These are phyloP conservation scores for Podiceps cristatus DNA, from an alignment of 2,113 vertebrate species.

Conservation along the genomic window DNA sequence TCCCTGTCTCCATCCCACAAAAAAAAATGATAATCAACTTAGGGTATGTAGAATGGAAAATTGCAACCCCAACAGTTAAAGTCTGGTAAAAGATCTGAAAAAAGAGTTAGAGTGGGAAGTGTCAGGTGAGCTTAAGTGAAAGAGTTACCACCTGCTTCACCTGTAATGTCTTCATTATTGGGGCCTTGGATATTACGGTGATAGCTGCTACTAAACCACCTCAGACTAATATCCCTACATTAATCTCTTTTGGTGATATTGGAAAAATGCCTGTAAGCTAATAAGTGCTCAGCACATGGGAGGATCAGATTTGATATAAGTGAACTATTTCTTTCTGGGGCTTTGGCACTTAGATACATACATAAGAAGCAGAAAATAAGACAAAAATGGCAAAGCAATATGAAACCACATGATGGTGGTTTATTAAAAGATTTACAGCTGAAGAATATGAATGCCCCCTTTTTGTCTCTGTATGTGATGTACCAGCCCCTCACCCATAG, in stretches of 20 bases:
- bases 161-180: background rate
- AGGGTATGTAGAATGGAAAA: background rate
- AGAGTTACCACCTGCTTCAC: background rate
- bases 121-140: background rate
- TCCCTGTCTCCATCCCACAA: background rate
- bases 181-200: background rate
- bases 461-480: background rate
- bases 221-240: background rate
- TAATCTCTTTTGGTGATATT: constrained; percentile 8
- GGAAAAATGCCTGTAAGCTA: constrained; percentile 35
- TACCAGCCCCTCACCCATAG: background rate
- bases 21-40: background rate
- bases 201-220: background rate
- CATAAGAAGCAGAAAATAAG: constrained; percentile 45
- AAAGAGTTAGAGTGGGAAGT: background rate
- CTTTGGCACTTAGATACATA: background rate
- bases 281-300: constrained; percentile 1
- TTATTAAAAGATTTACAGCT: constrained; percentile 52
- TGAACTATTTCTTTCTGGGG: constrained; percentile 4
- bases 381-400: background rate
- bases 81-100: background rate
- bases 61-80: background rate
- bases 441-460: constrained; percentile 14
- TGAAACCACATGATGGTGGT: background rate
- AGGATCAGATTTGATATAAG: constrained; percentile 14